phyloP scores from a whole-genome alignment of 2,888 invertebrate genomes.

The Pristionchus fissidentatus region DNA sequence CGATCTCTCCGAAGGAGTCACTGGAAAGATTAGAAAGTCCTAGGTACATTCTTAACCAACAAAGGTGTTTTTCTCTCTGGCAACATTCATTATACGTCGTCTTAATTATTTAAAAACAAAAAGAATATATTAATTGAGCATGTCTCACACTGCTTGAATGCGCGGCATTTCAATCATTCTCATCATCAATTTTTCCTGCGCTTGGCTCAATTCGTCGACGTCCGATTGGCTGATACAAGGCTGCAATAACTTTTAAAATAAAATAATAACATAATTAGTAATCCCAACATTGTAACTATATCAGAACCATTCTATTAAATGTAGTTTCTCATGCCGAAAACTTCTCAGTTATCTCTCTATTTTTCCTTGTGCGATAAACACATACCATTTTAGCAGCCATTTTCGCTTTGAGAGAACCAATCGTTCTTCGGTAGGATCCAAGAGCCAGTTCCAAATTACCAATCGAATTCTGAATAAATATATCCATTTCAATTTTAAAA shows the following conservation, averaged over 20 bases:
- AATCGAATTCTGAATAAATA: background rate
- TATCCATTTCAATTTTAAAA: too few relatives aligned
- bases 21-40: too few relatives aligned
- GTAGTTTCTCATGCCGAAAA: too few relatives aligned
- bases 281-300: too few relatives aligned
- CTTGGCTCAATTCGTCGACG: background rate
- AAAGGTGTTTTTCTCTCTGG: too few relatives aligned
- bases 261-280: too few relatives aligned
- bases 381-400: background rate
- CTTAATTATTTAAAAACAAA: background rate
- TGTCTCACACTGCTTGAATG: background rate
- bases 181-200: background rate
- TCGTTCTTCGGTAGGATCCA: background rate
- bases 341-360: background rate
- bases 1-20: conserved; percentile 10
- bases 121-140: background rate
- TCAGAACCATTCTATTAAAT: too few relatives aligned
- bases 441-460: background rate
- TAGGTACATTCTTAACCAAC: too few relatives aligned
- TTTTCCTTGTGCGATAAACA: too few relatives aligned
- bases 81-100: too few relatives aligned
- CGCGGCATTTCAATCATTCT: background rate
- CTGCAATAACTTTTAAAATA: too few relatives aligned
- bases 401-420: background rate
- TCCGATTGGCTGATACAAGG: background rate